Evolutionary conservation across 2,888 invertebrate genomes (phyloP).

Genomic region (Apotomis capreana): DNA sequence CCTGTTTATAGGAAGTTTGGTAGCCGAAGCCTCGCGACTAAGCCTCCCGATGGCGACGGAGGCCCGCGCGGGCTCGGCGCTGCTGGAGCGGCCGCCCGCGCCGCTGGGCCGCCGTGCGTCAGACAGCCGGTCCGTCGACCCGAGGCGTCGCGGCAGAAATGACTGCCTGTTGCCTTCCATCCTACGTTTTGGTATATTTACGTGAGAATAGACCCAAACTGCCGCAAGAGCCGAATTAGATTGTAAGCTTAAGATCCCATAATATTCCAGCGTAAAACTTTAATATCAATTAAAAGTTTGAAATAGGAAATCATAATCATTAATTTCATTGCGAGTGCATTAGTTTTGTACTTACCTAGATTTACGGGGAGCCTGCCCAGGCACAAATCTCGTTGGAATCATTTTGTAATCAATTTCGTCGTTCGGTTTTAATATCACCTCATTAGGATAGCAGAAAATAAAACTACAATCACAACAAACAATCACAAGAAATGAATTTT

Average conservation of each 20-base stretch:
- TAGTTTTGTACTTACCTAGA: conserved; percentile 58
- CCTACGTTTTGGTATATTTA: not conserved
- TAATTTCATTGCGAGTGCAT: not conserved
- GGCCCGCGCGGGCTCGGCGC: conserved; percentile 67
- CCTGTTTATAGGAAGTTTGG: conserved; percentile 63
- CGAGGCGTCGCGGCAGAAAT: conserved; percentile 65
- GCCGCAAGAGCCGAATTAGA: not conserved
- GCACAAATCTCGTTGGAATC: conserved; percentile 59
- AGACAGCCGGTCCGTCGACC: conserved; percentile 71
- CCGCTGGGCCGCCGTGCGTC: conserved; percentile 68
- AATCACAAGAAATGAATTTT: not conserved
- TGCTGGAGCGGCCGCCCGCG: conserved; percentile 67
- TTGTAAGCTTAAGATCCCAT: not conserved
- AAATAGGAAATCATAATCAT: too few relatives aligned
- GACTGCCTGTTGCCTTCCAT: conserved; percentile 66
- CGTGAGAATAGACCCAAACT: not conserved
- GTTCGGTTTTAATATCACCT: not conserved
- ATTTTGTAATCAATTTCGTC: conserved; percentile 46
- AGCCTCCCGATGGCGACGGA: conserved; percentile 61
- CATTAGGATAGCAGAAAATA: not conserved
- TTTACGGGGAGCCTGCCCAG: conserved; percentile 62
- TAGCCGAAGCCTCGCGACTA: conserved; percentile 71
- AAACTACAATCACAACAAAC: not conserved
- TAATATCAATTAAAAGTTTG: too few relatives aligned
- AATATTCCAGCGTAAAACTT: too few relatives aligned